Conservation (phyloP, 2,888 invertebrate genomes). For the Eristalis tenax region DNA sequence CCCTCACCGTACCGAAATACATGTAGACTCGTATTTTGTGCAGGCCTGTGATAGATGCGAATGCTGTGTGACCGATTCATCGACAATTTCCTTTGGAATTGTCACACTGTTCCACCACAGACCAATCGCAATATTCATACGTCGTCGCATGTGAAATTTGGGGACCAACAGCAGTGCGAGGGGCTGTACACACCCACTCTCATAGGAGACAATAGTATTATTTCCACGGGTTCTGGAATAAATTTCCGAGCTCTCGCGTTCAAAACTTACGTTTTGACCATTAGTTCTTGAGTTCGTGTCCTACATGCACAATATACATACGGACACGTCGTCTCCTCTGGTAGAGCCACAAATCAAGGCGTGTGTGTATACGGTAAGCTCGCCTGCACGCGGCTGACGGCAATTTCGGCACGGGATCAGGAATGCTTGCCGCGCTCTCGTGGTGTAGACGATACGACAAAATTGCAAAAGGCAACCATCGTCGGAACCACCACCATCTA, state of each 20-base stretch:
- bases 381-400: slow-evolving; percentile 8
- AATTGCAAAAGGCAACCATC: slow-evolving; percentile 1
- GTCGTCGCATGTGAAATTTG: background rate
- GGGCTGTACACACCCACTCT: background rate
- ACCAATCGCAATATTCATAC: slow-evolving; percentile 3
- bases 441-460: background rate
- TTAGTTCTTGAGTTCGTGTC: slow-evolving; percentile 56
- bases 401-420: slow-evolving; percentile 29
- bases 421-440: background rate
- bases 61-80: slow-evolving; percentile 27
- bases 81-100: slow-evolving; percentile 6
- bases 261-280: slow-evolving; percentile 31
- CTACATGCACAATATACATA: slow-evolving; percentile 35
- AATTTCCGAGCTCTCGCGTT: slow-evolving; percentile 19
- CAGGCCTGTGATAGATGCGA: slow-evolving; percentile 37
- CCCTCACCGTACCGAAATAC: background rate
- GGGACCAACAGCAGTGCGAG: background rate
- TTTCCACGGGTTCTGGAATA: slow-evolving; percentile 25
- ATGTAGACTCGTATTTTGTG: slow-evolving; percentile 15
- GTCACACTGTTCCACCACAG: slow-evolving; percentile 5
- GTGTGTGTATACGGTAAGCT: slow-evolving; percentile 12
- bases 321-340: background rate
- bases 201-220: slow-evolving; percentile 11
- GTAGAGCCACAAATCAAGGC: slow-evolving; percentile 34
- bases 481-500: background rate